Evolutionary conservation across 2,888 invertebrate species (phyloP), one percentile per base, ranked within the genome.

Genomic region (Gerris lacustris): DNA sequence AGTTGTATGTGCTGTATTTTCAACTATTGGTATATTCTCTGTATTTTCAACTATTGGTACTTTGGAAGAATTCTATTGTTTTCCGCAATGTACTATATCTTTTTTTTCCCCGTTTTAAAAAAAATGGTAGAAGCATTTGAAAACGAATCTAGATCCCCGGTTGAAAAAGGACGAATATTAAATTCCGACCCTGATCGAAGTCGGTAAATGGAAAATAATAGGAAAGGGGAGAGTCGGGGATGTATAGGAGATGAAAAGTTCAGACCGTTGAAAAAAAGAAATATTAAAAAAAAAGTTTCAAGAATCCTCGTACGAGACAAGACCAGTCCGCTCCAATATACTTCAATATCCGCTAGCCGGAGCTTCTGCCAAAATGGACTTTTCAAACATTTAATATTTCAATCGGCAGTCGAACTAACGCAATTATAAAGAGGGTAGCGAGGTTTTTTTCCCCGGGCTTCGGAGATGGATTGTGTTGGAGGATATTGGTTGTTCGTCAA

Each of bases 341-440:
- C 31, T 55, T 9, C 55, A 55, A 55, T 55, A 55, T 55, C 55
- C 55, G 55, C 55, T 55, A 15, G 11, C 55, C 55, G 55, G 15
- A 11, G 11, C 55, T 11, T 55, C 55, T 55, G 55, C 55, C 55
- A 15, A 55, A 55, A 55, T 55, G 55, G 55, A 55, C 15, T 55
- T 55, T 55, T 9, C 9, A 55, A 55, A 55, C 55, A 55, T 55
- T 55, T 55, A 55, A 55, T 55, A 55, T 55, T 55, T 55, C 55
- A 55, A 55, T 55, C 55, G 55, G 55, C 55, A 55, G 55, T 55
- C 9, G 55, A 55, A 55, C 55, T 55, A 55, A 55, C 55, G 15
- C 55, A 55, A 55, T 55, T 55, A 55, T 55, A 15, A 9, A 55
- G 55, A 15, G 55, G 55, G 55, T 55, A 55, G 55, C 11, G 15